Evolutionary conservation across 2,113 vertebrate genomes (phyloP).

Genomic region (Corvus hawaiiensis): DNA sequence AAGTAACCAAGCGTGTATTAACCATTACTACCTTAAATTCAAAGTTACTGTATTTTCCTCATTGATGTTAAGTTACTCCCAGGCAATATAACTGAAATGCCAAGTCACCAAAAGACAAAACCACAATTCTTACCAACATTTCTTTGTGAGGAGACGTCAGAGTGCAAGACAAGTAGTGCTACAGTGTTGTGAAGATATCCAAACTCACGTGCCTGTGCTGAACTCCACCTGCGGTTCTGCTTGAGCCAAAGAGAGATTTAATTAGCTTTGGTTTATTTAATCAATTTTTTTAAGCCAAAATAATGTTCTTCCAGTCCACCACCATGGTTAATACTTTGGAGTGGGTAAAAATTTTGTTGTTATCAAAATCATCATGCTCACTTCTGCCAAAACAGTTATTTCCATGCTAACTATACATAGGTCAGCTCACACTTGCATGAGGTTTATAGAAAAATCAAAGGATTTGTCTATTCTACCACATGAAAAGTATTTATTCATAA

Average conservation of each 20-base stretch:
- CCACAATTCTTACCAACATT: slow-evolving; percentile 79
- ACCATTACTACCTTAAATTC: not conserved
- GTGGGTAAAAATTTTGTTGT: not conserved
- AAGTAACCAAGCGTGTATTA: not conserved
- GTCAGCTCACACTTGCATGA: not conserved
- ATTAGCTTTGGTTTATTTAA: not conserved
- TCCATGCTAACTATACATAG: accelerated
- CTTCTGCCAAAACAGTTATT: not conserved
- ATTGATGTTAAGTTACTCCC: not conserved
- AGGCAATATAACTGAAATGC: not conserved
- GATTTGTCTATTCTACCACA: not conserved
- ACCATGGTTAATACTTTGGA: not conserved
- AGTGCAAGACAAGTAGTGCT: slow-evolving; percentile 88
- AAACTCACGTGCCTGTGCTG: slow-evolving; percentile 94
- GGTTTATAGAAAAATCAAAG: not conserved
- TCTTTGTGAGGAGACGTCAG: slow-evolving; percentile 83
- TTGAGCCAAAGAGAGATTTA: not conserved
- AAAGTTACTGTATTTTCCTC: not conserved
- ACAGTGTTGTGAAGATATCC: slow-evolving; percentile 94
- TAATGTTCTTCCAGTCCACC: not conserved
- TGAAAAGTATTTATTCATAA: not conserved
- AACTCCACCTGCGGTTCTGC: slow-evolving; percentile 96
- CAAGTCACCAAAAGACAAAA: not conserved
- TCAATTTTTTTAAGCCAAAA: not conserved
- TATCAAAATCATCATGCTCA: accelerated